These are phyloP conservation scores for Oscheius sp. DNA, from an alignment of 2,888 invertebrate genomes.

Conservation along the genomic window DNA sequence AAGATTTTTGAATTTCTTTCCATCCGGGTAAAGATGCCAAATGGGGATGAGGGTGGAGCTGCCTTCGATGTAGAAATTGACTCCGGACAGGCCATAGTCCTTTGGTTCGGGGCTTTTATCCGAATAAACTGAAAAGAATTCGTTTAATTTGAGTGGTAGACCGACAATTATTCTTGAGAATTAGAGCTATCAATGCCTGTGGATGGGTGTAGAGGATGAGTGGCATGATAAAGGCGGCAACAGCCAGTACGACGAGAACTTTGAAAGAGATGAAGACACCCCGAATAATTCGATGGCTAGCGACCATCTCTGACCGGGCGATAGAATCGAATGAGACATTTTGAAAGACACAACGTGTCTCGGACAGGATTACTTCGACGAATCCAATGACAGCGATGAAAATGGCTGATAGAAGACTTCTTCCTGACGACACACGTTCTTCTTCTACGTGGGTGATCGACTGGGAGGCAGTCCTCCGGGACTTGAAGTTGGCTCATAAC, in stretches of 20 bases:
- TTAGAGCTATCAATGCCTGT: background rate
- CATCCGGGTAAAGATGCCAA: constrained; percentile 9
- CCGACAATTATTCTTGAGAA: background rate
- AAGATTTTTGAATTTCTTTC: background rate
- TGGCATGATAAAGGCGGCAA: background rate
- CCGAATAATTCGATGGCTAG: background rate
- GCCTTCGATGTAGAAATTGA: constrained; percentile 14
- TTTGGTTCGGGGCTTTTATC: constrained; percentile 2
- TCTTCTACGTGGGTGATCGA: constrained; percentile 22
- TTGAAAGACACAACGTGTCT: background rate
- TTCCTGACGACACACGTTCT: constrained; percentile 10
- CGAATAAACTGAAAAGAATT: background rate
- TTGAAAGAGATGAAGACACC: background rate
- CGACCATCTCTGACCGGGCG: constrained; percentile 1
- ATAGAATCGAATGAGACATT: background rate
- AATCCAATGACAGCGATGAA: background rate
- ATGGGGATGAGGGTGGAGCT: constrained; percentile 1
- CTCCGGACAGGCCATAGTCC: constrained; percentile 2
- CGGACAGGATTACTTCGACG: constrained; percentile 2
- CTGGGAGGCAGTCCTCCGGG: constrained; percentile 27
- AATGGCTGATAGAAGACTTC: background rate
- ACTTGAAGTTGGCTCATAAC: constrained; percentile 35
- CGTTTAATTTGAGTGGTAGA: background rate
- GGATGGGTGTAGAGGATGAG: constrained; percentile 21
- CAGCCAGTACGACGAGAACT: background rate